Base-by-base conservation (phyloP, 2,113 vertebrate genomes). In the Carollia perspicillata region DNA sequence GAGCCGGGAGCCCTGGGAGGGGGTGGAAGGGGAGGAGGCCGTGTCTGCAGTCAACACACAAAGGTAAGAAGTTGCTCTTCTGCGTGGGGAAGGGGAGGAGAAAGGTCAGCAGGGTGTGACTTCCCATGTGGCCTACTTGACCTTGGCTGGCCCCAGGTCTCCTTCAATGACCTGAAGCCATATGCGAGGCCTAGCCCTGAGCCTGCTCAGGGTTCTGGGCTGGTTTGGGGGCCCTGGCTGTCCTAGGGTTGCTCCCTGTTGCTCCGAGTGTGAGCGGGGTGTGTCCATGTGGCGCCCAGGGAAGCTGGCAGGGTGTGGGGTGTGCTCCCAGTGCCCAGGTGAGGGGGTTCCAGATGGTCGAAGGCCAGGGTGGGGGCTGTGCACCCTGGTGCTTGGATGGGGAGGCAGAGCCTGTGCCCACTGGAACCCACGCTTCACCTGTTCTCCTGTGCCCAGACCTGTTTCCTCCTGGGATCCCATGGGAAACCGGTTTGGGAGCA, bases 401-500 rank as follows among this genome's bases (percentile, higher is more conserved):
- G 72, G 71, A 47, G 60, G 51, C 37, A 7, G 89, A 11, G 42
- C 58, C 33, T 3, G 80, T 0, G 23, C 51, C 44, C 53, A 42
- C 40, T 1, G 58, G 58, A 23, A 28, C 58, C 58, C 55, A 58
- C 3, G 9, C 58, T 60, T 60, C 3, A 26, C 26, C 26, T 2
- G 26, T 30, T 30, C 35, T 23, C 47, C 12, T 11, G 72, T 8
- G 9, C 68, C 28, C 37, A 0, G 23, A 23, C 35, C 35, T 40
- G 30, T 35, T 91, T 91, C 53, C 83, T 84, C 42, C 66, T 18
- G 60, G 66, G 77, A 72, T n/a, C 53, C 66, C 33, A 1, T 2
- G 26, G 72, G 35, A 81, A 96, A 97, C 96, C 49, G 84, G 96
- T 97, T 96, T 93, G 75, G 97, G 69, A 90, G 92, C 97, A 87